Conservation (phyloP, 2,888 invertebrate genomes). For the Heteromurus nitidus region DNA sequence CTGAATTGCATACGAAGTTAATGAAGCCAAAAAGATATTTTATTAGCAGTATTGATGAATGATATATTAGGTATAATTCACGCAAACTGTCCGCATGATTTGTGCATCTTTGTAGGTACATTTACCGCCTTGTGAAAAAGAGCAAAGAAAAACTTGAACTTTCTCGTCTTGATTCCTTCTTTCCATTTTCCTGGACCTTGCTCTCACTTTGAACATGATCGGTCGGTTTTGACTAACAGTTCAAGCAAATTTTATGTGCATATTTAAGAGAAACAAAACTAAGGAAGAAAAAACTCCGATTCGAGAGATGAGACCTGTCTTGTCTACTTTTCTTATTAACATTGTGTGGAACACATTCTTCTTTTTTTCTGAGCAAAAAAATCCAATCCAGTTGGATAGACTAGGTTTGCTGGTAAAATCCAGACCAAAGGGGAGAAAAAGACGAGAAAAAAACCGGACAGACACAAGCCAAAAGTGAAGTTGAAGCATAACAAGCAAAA, state of each 20-base stretch:
- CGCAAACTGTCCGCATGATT: no score
- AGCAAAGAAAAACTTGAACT: no score
- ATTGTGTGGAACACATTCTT: conserved; percentile 40
- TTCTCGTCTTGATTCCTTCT: not conserved
- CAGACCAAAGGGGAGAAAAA: not conserved
- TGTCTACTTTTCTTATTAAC: conserved; percentile 30
- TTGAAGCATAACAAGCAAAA: not conserved
- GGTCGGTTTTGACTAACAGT: not conserved
- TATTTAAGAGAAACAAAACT: conserved; percentile 41
- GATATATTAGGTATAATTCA: no score
- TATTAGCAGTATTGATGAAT: not conserved
- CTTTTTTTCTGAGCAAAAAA: conserved; percentile 20
- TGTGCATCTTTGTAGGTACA: no score
- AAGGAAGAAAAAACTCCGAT: not conserved
- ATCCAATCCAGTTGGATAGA: conserved; percentile 31
- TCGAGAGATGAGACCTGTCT: conserved; percentile 1
- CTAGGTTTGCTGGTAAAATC: conserved; percentile 24
- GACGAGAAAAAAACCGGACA: conserved; percentile 38
- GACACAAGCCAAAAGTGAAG: conserved; percentile 62
- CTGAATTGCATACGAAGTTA: conserved; percentile 13
- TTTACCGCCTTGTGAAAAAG: no score
- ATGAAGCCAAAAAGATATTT: conserved; percentile 4
- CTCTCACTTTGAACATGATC: no score
- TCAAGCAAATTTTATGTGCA: conserved; percentile 41
- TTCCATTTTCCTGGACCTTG: conserved; percentile 5